A percentile compares a stretch with the other conserved stretches of the same genome.
These are phyloP conservation scores for Engraulis encrasicolus DNA, from an alignment of 2,113 vertebrate genomes.

Conservation along the genomic window DNA sequence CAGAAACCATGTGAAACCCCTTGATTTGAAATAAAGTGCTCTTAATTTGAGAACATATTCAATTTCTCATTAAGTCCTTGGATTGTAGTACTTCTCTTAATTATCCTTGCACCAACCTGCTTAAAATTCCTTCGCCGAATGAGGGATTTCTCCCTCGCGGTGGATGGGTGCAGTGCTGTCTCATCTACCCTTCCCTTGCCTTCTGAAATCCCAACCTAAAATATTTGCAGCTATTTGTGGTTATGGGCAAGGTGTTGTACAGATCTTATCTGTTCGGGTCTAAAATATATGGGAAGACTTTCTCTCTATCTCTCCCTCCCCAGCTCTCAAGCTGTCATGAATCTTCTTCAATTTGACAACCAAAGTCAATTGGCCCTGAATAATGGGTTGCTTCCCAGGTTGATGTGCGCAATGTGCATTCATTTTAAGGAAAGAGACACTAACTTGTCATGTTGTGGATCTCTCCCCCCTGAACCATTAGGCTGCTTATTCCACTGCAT, in stretches of 20 bases:
- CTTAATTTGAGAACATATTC: not conserved
- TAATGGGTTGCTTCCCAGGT: conserved; percentile 56
- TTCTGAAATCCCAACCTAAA: not conserved
- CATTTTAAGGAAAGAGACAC: conserved; percentile 18
- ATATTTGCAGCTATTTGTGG: conserved; percentile 8
- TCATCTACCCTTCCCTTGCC: not conserved
- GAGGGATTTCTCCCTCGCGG: not conserved
- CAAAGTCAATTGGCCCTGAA: conserved; percentile 59
- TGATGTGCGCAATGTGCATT: conserved; percentile 53
- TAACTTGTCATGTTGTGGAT: not conserved
- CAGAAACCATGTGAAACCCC: not conserved
- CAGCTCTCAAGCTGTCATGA: conserved; percentile 32
- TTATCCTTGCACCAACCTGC: not conserved
- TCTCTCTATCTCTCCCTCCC: conserved; percentile 32
- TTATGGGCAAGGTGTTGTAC: not conserved
- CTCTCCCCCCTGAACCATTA: not conserved
- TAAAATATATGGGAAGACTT: not conserved
- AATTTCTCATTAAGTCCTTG: not conserved
- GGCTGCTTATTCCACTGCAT: not conserved
- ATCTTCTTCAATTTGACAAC: conserved; percentile 63
- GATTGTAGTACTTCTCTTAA: not conserved
- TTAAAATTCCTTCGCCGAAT: not conserved
- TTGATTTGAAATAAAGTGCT: not conserved
- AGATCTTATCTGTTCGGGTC: not conserved
- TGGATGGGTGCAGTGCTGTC: not conserved